Percentiles rank a stretch among this genome's conserved stretches.
Evolutionary conservation across 2,888 invertebrate genomes (phyloP).

Genomic region (Drosophila atripex): DNA sequence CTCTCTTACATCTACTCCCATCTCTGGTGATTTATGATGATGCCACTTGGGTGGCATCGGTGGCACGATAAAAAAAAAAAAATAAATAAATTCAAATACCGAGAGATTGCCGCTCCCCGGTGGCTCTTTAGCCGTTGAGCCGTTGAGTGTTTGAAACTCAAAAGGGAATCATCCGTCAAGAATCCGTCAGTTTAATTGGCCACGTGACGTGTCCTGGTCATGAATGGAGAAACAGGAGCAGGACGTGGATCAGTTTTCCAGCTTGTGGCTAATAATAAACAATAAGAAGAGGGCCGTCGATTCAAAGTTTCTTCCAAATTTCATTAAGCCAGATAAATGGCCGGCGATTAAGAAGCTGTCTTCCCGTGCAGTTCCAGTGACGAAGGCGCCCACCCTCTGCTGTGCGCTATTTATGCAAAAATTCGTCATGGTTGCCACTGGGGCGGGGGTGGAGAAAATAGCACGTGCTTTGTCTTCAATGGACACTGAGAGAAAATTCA

Average conservation of each 20-base stretch:
- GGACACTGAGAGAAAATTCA: not conserved
- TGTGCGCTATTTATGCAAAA: conserved; percentile 75
- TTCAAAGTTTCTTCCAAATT: conserved; percentile 78
- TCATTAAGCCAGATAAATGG: conserved; percentile 83
- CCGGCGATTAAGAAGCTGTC: conserved; percentile 74
- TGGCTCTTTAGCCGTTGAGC: conserved; percentile 23
- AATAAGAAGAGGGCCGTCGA: too few relatives aligned
- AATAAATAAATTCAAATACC: too few relatives aligned
- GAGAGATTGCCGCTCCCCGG: conserved; percentile 26
- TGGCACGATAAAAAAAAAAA: too few relatives aligned
- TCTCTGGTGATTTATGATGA: not conserved
- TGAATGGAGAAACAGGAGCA: conserved; percentile 40
- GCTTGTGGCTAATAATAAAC: conserved; percentile 56
- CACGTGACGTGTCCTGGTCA: conserved; percentile 72
- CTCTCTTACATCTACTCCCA: not conserved
- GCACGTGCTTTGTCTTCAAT: conserved; percentile 45
- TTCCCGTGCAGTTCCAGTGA: conserved; percentile 1
- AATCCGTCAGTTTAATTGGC: conserved; percentile 81
- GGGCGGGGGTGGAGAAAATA: conserved; percentile 50
- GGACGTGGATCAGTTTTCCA: conserved; percentile 36
- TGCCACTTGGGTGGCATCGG: not conserved
- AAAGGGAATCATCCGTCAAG: too few relatives aligned
- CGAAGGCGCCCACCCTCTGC: not conserved
- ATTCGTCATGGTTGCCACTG: conserved; percentile 65
- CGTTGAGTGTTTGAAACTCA: conserved; percentile 1